Evolutionary conservation across 2,888 invertebrate species (phyloP), one percentile per base, ranked within the genome.

Genomic region (Fabriciana adippe): DNA sequence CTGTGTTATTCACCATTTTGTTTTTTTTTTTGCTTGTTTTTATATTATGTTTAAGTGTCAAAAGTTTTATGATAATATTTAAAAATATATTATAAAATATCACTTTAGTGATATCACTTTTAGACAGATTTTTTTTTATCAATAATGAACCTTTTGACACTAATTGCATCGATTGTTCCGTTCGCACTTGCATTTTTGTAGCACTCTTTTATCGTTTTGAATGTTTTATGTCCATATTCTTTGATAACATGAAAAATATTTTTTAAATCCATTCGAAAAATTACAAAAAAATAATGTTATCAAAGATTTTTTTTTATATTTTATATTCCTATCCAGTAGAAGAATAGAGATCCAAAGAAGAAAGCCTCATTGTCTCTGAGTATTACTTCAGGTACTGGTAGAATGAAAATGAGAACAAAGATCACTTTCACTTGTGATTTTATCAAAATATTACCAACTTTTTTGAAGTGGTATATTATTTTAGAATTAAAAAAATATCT

Each of bases 311-410:
- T 51, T 48, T 13, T 6, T 16, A 48, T n/a, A 48, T 53, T 51
- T 48, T 21, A 15, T n/a, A 31, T 16, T 51, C 55, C 56, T 21
- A 63, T 55, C 50, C 57, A 64, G 69, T 69, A 71, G 66, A 66
- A 57, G 62, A 69, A 11, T 68, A 60, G 48, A 53, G 4, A 54
- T 61, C 61, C 35, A 66, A 61, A 71, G 66, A 64, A 59, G 31
- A 45, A 14, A 26, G 66, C 64, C 68, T 18, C 69, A 69, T 69
- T 69, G 71, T 61, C 51, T 71, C 69, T 69, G 69, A 71, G 98
- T 98, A 98, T 98, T 98, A 97, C 97, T 97, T 98, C 98, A 98
- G 98, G 98, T 98, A 98, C 98, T 98, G 98, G 98, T 96, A 93
- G 81, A 79, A 77, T 82, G 74, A 66, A 73, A 79, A 75, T 57